These are phyloP conservation scores for Lytechinus pictus DNA, from an alignment of 35 echinoderm and acorn worm species.

Conservation along the genomic window DNA sequence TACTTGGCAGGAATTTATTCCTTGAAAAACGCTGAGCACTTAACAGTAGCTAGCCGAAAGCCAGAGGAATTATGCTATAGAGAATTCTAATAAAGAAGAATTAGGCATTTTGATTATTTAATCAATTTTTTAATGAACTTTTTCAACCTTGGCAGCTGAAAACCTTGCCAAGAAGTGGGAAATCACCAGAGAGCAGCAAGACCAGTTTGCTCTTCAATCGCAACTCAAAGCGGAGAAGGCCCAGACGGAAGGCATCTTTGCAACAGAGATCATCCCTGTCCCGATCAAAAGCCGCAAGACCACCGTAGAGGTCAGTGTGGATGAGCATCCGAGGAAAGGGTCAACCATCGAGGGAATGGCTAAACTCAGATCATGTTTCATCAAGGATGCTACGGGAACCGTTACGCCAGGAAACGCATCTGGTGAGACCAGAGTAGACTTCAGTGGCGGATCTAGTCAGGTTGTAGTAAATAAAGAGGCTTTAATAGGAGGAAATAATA, in stretches of 20 bases:
- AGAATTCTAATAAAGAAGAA: no score
- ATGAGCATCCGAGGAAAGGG: conserved; percentile 85
- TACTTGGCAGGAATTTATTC: no score
- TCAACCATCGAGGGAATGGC: conserved; percentile 82
- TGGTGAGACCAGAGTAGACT: conserved; percentile 54
- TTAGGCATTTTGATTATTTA: no score
- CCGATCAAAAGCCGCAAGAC: conserved; percentile 77
- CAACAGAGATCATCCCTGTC: conserved; percentile 84
- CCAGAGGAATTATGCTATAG: no score
- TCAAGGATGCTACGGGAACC: conserved; percentile 92
- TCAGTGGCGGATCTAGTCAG: no score
- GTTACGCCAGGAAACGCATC: conserved; percentile 90
- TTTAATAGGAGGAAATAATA: no score
- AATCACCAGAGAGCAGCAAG: conserved; percentile 78
- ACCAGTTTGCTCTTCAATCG: conserved; percentile 84
- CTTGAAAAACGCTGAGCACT: no score
- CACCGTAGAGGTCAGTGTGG: conserved; percentile 62
- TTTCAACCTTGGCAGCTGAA: conserved; percentile 74
- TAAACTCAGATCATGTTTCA: conserved; percentile 82
- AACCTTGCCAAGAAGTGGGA: conserved; percentile 96
- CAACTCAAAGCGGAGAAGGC: conserved; percentile 86
- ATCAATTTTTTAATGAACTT: background rate
- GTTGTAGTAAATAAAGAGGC: no score
- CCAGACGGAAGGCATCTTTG: conserved; percentile 75
- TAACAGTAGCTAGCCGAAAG: no score